Evolutionary conservation across 2,888 invertebrate species (phyloP).

Genomic region (Callimorpha dominula): DNA sequence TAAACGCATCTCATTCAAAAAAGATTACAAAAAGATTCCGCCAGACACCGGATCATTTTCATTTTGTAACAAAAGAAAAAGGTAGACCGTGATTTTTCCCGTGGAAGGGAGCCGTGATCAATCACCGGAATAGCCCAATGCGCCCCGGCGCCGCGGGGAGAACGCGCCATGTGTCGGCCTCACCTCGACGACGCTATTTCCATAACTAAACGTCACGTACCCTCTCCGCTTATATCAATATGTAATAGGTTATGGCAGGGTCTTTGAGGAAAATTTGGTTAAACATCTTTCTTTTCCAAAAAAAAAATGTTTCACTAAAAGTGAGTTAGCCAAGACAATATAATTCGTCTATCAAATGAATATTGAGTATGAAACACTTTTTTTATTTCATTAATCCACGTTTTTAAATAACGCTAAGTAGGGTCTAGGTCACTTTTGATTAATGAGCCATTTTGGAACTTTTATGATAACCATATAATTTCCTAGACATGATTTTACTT

Average conservation of each 20-base stretch:
- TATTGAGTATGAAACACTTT: too few species aligned
- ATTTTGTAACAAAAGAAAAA: constrained; percentile 24
- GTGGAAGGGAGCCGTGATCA: constrained; percentile 40
- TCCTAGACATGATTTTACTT: too few species aligned
- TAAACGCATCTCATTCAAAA: constrained; percentile 13
- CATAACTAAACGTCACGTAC: constrained; percentile 28
- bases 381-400: too few species aligned
- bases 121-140: constrained; percentile 32
- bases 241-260: constrained; percentile 21
- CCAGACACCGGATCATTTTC: constrained; percentile 18
- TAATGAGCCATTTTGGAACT: too few species aligned
- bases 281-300: constrained; percentile 16
- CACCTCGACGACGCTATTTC: constrained; percentile 23
- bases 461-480: too few species aligned
- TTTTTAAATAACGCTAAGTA: too few species aligned
- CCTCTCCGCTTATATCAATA: constrained; percentile 21
- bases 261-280: constrained; percentile 14
- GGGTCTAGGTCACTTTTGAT: too few species aligned
- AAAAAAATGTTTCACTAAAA: constrained; percentile 7
- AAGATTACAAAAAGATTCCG: constrained; percentile 15
- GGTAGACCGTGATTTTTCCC: constrained; percentile 37
- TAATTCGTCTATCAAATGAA: too few species aligned
- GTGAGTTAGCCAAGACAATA: not conserved
- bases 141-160: constrained; percentile 13
- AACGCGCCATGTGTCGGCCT: constrained; percentile 18